Percentiles rank a stretch among this genome's conserved stretches.
phyloP scores from a whole-genome alignment of 2,797 vertebrate genomes.

The Ctenopoma multispine region DNA sequence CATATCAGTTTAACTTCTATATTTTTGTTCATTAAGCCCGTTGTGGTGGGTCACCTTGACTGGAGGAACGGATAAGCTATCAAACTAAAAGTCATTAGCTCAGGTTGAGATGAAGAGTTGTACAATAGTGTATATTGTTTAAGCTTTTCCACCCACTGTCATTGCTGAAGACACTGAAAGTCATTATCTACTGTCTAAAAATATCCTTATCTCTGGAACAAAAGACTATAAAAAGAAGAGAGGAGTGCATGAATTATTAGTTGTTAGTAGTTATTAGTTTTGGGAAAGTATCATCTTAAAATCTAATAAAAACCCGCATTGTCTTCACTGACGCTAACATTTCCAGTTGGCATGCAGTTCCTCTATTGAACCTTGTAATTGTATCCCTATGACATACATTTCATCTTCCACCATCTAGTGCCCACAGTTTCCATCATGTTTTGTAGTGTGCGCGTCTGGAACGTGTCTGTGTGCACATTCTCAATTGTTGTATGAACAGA shows the following conservation, averaged over 20 bases:
- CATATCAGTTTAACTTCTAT: constrained; percentile 13
- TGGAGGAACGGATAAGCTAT: background rate
- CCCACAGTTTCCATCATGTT: too few species aligned
- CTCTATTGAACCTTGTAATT: background rate
- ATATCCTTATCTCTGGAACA: too few species aligned
- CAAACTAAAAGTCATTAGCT: constrained; percentile 20
- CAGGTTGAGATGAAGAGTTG: background rate
- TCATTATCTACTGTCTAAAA: background rate
- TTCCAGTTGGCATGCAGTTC: background rate
- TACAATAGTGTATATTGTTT: background rate
- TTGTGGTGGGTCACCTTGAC: constrained; percentile 40
- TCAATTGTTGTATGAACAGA: too few species aligned
- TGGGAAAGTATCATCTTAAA: background rate
- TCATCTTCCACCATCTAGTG: too few species aligned
- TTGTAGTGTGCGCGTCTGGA: too few species aligned
- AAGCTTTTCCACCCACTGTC: background rate
- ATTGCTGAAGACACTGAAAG: background rate
- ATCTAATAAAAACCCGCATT: too few species aligned
- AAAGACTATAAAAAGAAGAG: too few species aligned
- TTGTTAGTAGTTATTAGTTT: background rate
- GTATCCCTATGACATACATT: too few species aligned
- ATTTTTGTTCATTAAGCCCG: constrained; percentile 24
- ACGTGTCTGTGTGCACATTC: too few species aligned
- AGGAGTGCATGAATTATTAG: background rate
- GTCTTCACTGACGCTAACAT: background rate